Conservation (phyloP, 2,113 vertebrate species). For the Talpa occidentalis region DNA sequence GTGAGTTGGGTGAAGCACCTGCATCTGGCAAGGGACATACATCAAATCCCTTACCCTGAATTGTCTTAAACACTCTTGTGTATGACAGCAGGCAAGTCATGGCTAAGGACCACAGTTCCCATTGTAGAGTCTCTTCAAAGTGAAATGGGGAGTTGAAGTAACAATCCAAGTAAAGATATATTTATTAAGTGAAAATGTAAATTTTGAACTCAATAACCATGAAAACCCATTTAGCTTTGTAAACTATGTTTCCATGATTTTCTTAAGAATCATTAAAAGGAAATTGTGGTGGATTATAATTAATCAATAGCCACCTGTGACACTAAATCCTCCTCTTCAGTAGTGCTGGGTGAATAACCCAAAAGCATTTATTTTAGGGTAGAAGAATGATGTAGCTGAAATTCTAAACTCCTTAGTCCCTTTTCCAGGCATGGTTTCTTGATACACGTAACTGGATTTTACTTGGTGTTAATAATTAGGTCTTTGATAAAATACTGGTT, state of each 20-base stretch:
- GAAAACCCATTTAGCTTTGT: background rate
- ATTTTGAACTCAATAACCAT: background rate
- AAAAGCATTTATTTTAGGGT: background rate
- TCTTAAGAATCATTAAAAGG: background rate
- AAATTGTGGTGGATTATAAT: background rate
- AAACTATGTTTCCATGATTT: background rate
- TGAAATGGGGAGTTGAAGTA: background rate
- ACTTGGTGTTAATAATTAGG: background rate
- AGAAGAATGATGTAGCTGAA: background rate
- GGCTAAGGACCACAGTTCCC: too few relatives aligned
- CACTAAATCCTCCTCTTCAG: background rate
- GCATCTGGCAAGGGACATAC: background rate
- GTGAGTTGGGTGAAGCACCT: background rate
- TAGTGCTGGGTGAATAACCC: background rate
- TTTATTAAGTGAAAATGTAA: background rate
- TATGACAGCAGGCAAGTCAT: fast-evolving
- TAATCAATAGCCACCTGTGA: background rate
- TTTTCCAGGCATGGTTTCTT: background rate
- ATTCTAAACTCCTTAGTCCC: background rate
- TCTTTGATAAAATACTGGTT: background rate
- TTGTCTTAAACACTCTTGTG: background rate
- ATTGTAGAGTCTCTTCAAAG: too few relatives aligned
- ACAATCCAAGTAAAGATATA: background rate
- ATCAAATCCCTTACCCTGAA: background rate
- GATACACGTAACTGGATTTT: background rate